phyloP scores from a whole-genome alignment of 2,888 invertebrate species.

The Agrochola lota region DNA sequence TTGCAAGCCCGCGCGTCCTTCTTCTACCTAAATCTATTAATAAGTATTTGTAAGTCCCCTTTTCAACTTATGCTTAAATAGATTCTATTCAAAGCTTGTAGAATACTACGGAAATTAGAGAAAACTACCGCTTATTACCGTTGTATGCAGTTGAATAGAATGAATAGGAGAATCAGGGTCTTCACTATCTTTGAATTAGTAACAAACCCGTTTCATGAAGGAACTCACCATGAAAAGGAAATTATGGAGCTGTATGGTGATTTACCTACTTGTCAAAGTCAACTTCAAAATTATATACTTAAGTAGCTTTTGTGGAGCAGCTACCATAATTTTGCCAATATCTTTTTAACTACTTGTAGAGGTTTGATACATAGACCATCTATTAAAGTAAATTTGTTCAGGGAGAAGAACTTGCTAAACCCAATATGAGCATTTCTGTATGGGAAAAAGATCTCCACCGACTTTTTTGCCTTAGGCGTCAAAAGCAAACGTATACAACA shows the following conservation, averaged over 20 bases:
- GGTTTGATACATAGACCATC: not conserved
- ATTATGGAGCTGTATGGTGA: constrained; percentile 1
- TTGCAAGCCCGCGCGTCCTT: too few relatives aligned
- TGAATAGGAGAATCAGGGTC: constrained; percentile 24
- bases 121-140: not conserved
- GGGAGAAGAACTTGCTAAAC: not conserved
- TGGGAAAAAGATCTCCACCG: not conserved
- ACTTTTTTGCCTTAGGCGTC: not conserved
- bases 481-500: not conserved
- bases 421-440: not conserved
- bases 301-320: not conserved
- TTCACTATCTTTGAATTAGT: constrained; percentile 15
- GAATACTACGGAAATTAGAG: not conserved
- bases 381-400: not conserved
- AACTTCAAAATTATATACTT: not conserved
- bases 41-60: too few relatives aligned
- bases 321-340: not conserved
- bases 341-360: too few relatives aligned
- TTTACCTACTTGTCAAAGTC: not conserved
- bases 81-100: not conserved
- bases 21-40: too few relatives aligned
- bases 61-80: not conserved
- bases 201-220: not conserved
- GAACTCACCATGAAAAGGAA: constrained; percentile 1
- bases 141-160: not conserved